These are phyloP conservation scores for Triops longicaudatus DNA, from an alignment of 1,140 invertebrate genomes.

Conservation along the genomic window DNA sequence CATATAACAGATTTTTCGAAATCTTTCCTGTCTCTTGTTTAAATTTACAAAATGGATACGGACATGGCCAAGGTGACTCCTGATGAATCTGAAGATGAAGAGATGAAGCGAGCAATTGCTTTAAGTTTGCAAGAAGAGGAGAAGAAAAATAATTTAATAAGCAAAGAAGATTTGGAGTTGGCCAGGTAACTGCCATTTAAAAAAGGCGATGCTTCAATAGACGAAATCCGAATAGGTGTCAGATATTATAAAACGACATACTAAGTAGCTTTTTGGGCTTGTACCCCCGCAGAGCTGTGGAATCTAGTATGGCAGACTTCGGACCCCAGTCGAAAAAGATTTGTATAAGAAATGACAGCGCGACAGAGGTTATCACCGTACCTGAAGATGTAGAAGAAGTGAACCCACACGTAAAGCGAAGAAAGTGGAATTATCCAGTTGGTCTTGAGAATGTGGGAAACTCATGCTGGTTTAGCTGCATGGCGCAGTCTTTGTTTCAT, in stretches of 20 bases:
- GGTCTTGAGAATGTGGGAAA: background rate
- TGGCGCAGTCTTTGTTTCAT: background rate
- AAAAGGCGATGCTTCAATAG: too few species aligned
- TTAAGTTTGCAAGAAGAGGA: slow-evolving; percentile 1
- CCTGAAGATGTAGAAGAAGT: background rate
- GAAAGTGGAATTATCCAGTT: background rate
- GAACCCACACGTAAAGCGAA: background rate
- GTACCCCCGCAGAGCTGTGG: background rate
- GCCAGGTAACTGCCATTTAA: background rate
- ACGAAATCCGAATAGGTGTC: too few species aligned
- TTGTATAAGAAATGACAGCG: background rate
- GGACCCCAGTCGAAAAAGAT: background rate
- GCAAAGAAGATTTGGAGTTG: slow-evolving; percentile 1
- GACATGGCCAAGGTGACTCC: background rate
- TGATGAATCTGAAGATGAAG: background rate
- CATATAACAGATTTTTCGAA: too few species aligned
- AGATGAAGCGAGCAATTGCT: background rate
- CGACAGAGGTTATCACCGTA: background rate
- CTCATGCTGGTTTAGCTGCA: background rate
- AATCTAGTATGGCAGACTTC: background rate
- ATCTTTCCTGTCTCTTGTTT: background rate
- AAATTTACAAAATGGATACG: background rate
- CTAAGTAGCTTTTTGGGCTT: background rate
- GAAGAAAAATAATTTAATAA: background rate
- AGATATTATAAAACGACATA: too few species aligned